Percentiles rank a stretch among this genome's conserved stretches.
Evolutionary conservation across 1,140 invertebrate genomes (phyloP).

Genomic region (Lepidurus couesii): DNA sequence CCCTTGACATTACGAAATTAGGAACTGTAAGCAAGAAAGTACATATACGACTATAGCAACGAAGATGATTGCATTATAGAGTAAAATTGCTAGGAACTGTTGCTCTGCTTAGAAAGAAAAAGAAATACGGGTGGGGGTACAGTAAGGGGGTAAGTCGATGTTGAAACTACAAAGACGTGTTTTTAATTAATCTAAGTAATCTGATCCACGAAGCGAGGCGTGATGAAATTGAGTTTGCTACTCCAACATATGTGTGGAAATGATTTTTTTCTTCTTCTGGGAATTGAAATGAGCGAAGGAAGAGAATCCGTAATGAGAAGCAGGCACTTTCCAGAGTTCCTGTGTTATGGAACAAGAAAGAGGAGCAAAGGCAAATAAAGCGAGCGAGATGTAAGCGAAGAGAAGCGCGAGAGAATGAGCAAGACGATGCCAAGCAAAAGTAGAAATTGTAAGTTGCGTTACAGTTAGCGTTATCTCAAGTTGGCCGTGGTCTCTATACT

Average conservation of each 20-base stretch:
- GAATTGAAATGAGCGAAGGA: neutral
- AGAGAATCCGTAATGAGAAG: neutral
- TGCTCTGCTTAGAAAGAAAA: neutral
- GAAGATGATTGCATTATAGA: neutral
- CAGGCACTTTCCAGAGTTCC: no score
- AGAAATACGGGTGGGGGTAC: neutral
- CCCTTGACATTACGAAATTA: no score
- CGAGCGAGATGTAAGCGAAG: no score
- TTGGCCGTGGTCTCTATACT: no score
- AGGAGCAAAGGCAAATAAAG: no score
- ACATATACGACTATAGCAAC: neutral
- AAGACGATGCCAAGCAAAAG: no score
- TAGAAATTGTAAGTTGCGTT: no score
- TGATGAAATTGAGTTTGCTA: constrained; percentile 13
- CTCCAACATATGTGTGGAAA: neutral
- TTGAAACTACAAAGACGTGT: neutral
- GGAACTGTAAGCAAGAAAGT: neutral
- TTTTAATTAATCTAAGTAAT: constrained; percentile 17
- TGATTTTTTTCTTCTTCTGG: neutral
- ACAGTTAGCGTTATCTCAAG: no score
- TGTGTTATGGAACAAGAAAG: no score
- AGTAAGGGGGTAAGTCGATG: neutral
- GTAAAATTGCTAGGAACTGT: neutral
- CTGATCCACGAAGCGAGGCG: neutral
- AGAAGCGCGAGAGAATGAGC: no score